Conservation (phyloP, 2,888 invertebrate species). For the Hoplodrina blanda region DNA sequence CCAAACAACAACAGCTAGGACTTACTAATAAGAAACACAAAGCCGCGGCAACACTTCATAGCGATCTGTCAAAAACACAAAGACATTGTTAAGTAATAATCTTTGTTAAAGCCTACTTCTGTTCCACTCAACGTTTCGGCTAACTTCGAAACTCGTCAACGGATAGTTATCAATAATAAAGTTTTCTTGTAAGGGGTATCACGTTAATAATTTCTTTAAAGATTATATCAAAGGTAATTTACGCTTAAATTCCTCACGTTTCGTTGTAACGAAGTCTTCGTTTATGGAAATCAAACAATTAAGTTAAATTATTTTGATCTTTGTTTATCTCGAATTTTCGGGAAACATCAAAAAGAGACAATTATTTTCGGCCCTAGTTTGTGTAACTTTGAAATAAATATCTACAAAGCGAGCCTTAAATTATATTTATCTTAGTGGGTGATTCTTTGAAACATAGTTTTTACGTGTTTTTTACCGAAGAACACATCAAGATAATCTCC, state of each 20-base stretch:
- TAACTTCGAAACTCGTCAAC: slow-evolving; percentile 5
- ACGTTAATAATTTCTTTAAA: slow-evolving; percentile 11
- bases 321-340: not conserved
- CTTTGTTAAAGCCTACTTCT: slow-evolving; percentile 7
- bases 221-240: slow-evolving; percentile 36
- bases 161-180: slow-evolving; percentile 23
- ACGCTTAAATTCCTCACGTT: slow-evolving; percentile 7
- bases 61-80: slow-evolving; percentile 29
- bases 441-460: too few relatives aligned
- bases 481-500: too few relatives aligned
- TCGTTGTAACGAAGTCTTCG: slow-evolving; percentile 1
- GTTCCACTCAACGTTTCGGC: not conserved
- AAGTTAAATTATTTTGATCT: slow-evolving; percentile 25
- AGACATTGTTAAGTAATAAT: slow-evolving; percentile 20
- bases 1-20: slow-evolving; percentile 1
- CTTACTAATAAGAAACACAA: slow-evolving; percentile 15
- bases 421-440: not conserved
- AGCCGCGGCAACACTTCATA: slow-evolving; percentile 6
- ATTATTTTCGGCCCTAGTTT: not conserved
- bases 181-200: not conserved
- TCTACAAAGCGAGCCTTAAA: not conserved
- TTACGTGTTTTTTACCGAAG: too few relatives aligned
- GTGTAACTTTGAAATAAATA: not conserved
- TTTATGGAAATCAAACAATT: not conserved
- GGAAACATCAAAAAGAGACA: not conserved